Percentiles rank a stretch among this genome's conserved stretches.
These are phyloP conservation scores for Squalus acanthias DNA, from an alignment of 2,797 vertebrate genomes.

Conservation along the genomic window DNA sequence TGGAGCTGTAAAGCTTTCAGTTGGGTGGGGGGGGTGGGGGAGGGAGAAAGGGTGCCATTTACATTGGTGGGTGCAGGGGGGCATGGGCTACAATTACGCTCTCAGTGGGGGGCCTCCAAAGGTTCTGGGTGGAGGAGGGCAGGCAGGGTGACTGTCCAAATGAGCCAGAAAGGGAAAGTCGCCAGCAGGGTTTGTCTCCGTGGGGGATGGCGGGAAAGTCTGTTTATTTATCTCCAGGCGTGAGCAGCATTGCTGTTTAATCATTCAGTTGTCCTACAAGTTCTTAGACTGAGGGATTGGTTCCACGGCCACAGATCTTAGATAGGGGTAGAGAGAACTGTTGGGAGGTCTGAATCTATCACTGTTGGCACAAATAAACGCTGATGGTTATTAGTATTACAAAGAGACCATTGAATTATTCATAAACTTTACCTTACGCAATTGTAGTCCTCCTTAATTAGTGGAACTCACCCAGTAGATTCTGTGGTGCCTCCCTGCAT, in stretches of 20 bases:
- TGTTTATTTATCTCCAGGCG: neutral
- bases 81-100: neutral
- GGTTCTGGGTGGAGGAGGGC: neutral
- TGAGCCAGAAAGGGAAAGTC: neutral
- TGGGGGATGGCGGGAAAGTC: too few species aligned
- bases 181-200: neutral
- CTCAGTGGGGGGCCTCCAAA: neutral
- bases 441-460: neutral
- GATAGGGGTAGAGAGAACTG: neutral
- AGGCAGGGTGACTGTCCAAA: neutral
- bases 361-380: neutral
- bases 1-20: too few species aligned
- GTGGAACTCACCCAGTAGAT: neutral
- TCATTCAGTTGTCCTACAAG: neutral
- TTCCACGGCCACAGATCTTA: neutral
- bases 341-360: neutral
- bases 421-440: neutral
- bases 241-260: neutral
- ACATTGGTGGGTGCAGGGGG: neutral
- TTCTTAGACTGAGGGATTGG: too few species aligned
- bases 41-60: neutral
- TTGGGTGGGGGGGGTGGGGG: too few species aligned
- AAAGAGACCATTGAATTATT: neutral
- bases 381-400: neutral
- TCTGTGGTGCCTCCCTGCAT: neutral